A percentile compares a stretch with the other conserved stretches of the same genome.
phyloP scores from a whole-genome alignment of 2,113 vertebrate species.

The Emydura subglobosa region DNA sequence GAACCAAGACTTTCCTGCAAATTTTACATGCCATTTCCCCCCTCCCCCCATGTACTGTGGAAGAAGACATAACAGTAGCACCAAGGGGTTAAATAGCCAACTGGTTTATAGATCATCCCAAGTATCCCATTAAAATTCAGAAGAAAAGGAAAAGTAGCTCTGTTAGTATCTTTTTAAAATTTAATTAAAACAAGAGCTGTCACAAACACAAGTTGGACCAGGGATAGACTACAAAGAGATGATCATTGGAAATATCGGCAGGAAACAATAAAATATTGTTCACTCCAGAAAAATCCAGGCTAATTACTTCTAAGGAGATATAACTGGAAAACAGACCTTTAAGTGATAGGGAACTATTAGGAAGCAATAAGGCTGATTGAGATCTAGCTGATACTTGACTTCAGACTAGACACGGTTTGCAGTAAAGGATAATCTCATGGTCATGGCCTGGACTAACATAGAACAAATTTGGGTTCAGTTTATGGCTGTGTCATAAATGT shows the following conservation, averaged over 20 bases:
- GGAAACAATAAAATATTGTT: not conserved
- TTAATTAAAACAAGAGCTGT: not conserved
- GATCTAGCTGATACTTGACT: not conserved
- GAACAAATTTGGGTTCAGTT: not conserved
- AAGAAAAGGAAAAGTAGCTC: not conserved
- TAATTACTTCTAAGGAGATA: not conserved
- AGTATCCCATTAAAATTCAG: no score
- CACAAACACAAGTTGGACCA: not conserved
- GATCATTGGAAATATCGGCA: not conserved
- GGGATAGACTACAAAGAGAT: not conserved
- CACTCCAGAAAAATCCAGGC: not conserved
- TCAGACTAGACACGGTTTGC: not conserved
- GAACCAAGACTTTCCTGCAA: not conserved
- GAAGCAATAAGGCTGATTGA: not conserved
- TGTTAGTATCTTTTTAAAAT: not conserved
- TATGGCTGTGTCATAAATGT: not conserved
- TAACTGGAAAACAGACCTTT: not conserved
- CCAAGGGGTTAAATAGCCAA: not conserved
- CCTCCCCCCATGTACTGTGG: not conserved
- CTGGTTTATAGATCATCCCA: not conserved
- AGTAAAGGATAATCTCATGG: not conserved
- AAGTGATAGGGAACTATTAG: not conserved
- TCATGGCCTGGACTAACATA: not conserved
- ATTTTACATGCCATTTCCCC: not conserved
- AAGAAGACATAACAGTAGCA: not conserved